Conservation (phyloP, 2,888 invertebrate species). For the Microchrysa polita region DNA sequence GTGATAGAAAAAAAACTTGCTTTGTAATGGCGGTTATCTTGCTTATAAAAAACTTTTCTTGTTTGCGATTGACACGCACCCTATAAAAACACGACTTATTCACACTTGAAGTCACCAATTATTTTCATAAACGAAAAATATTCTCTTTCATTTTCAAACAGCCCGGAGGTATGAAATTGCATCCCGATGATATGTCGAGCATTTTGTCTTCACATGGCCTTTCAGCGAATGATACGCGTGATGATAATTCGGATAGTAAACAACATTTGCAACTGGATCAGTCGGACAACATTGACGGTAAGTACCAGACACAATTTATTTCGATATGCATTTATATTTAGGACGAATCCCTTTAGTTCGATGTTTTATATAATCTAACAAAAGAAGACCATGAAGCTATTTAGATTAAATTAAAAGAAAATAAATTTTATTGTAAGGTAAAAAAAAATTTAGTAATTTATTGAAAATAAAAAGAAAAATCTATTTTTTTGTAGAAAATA, state of each 20-base stretch:
- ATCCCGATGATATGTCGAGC: conserved; percentile 71
- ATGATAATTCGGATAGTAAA: conserved; percentile 66
- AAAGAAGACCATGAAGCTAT: conserved; percentile 23
- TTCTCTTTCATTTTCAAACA: too few species aligned
- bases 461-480: conserved; percentile 1
- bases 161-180: conserved; percentile 58
- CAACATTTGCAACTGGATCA: conserved; percentile 73
- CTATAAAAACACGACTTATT: too few species aligned
- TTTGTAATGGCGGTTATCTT: too few species aligned
- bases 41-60: too few species aligned
- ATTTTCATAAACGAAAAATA: too few species aligned
- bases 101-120: too few species aligned
- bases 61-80: too few species aligned
- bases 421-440: conserved; percentile 42
- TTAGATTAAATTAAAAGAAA: conserved; percentile 21
- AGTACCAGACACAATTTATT: conserved; percentile 62
- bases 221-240: conserved; percentile 65
- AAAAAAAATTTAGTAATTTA: too few species aligned
- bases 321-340: not conserved
- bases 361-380: conserved; percentile 45
- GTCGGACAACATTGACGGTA: conserved; percentile 80
- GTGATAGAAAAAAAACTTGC: too few species aligned
- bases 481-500: not conserved
- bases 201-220: conserved; percentile 71
- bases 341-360: conserved; percentile 14